Conservation (phyloP, 2,888 invertebrate species). For the Leptarthrus brevirostris region DNA sequence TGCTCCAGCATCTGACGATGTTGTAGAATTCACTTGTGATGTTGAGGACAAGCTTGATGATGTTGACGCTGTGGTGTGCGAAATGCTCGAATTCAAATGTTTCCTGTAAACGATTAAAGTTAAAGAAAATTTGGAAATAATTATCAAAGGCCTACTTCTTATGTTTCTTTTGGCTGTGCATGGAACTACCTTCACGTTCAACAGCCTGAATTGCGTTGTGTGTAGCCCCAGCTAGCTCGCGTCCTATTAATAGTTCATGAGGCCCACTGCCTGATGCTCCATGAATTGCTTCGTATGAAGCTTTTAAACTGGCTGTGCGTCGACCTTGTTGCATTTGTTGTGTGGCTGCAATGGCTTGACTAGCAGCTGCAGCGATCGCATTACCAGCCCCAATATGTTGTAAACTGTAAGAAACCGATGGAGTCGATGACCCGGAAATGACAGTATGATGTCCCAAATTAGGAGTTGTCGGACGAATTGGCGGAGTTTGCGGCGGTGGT, state of each 20-base stretch:
- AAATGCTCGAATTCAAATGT: constrained; percentile 53
- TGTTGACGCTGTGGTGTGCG: constrained; percentile 59
- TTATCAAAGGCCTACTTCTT: constrained; percentile 72
- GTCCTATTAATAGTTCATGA: constrained; percentile 76
- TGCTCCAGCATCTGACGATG: constrained; percentile 57
- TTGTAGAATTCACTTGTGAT: constrained; percentile 55
- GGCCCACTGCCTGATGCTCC: constrained; percentile 73
- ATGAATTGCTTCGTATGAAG: constrained; percentile 91
- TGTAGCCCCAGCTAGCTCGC: constrained; percentile 79
- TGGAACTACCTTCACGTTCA: constrained; percentile 70
- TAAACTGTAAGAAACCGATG: constrained; percentile 74
- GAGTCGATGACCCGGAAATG: constrained; percentile 57
- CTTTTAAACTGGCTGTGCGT: constrained; percentile 92
- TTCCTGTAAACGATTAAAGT: neutral
- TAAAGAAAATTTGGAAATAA: too few relatives aligned
- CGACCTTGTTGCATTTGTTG: constrained; percentile 97
- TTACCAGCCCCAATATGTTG: constrained; percentile 89
- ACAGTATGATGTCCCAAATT: constrained; percentile 61
- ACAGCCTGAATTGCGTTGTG: constrained; percentile 79
- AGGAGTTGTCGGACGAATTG: constrained; percentile 59
- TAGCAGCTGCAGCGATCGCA: constrained; percentile 92
- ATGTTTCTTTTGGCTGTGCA: constrained; percentile 73
- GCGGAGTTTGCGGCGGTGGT: constrained; percentile 53
- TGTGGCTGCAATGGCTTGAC: constrained; percentile 95
- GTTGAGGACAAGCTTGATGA: constrained; percentile 62